Conservation (phyloP, 2,797 vertebrate species). For the Balearica regulorum region DNA sequence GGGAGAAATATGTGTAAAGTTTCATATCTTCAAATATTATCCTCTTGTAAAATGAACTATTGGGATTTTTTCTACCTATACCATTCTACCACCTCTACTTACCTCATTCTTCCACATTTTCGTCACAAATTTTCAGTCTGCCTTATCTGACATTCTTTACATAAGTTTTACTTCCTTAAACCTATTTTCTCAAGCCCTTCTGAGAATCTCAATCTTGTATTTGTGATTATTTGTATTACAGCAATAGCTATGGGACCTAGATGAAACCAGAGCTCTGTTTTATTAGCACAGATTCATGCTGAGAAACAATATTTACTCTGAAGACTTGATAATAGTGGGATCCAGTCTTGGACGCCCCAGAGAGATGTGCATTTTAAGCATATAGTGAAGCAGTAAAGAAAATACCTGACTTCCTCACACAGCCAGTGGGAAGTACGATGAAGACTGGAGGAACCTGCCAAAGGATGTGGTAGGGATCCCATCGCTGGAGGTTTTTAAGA, state of each 20-base stretch:
- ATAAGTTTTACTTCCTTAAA: constrained; percentile 3
- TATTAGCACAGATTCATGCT: background rate
- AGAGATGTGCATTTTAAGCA: background rate
- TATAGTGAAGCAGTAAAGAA: background rate
- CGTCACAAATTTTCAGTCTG: background rate
- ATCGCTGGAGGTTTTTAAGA: background rate
- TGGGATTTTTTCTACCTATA: background rate
- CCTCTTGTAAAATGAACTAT: background rate
- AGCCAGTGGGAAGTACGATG: background rate
- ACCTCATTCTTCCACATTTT: background rate
- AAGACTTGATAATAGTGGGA: constrained; percentile 15
- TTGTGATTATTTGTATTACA: constrained; percentile 42
- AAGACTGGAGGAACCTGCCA: background rate
- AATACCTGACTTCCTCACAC: background rate
- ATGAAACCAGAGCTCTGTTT: constrained; percentile 9
- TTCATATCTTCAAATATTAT: background rate
- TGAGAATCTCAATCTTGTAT: constrained; percentile 17
- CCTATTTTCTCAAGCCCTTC: background rate
- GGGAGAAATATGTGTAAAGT: background rate
- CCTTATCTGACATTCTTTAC: background rate
- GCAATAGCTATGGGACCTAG: background rate
- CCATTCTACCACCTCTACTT: background rate
- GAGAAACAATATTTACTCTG: constrained; percentile 28
- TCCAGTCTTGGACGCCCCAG: background rate
- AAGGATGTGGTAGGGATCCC: background rate